Evolutionary conservation across 1,140 invertebrate genomes (phyloP).

Genomic region (Ridgeia piscesae): DNA sequence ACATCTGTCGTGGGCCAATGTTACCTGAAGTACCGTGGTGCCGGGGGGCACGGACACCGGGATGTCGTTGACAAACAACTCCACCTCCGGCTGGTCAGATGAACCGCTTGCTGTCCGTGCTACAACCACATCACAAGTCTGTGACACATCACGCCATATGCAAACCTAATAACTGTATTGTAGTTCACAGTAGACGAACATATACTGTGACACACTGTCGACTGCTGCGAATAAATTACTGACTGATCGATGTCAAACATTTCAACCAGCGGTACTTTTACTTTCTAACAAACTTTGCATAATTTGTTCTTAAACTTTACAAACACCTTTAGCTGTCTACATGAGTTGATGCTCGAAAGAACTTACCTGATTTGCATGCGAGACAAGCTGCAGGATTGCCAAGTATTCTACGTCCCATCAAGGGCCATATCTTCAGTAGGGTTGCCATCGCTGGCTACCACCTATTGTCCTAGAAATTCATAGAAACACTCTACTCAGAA

Average conservation of each 20-base stretch:
- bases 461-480: not conserved
- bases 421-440: not conserved
- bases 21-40: constrained; percentile 94
- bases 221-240: no score
- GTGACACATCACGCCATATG: not conserved
- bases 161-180: no score
- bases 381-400: not conserved
- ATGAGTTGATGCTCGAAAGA: not conserved
- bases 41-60: constrained; percentile 91
- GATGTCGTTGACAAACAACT: constrained; percentile 98
- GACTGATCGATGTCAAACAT: no score
- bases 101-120: not conserved
- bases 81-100: constrained; percentile 60
- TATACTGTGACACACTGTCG: no score
- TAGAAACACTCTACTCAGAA: not conserved
- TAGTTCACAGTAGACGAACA: no score
- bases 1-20: not conserved
- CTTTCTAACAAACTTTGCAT: no score
- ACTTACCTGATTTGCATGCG: not conserved
- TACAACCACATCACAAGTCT: not conserved
- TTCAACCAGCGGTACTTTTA: no score
- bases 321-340: no score
- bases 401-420: not conserved
- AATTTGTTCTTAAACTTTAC: no score
- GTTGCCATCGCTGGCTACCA: not conserved